phyloP scores from a whole-genome alignment of 2,888 invertebrate genomes.

The Taphrorychus bicolor region DNA sequence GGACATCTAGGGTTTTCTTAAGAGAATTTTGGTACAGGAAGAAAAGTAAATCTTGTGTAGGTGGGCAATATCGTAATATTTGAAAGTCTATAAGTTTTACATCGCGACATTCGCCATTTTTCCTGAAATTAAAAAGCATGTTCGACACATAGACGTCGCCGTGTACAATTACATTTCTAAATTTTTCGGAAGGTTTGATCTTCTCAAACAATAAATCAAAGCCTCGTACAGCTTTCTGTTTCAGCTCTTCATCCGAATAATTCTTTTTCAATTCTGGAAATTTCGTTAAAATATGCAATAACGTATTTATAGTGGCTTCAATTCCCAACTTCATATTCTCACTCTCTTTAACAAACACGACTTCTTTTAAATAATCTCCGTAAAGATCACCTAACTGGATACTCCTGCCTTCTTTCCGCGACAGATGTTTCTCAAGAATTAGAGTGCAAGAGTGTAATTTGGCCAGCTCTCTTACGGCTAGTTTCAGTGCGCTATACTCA shows the following conservation, averaged over 20 bases:
- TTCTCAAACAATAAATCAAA: slow-evolving; percentile 3
- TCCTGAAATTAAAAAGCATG: slow-evolving; percentile 43
- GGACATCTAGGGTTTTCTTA: slow-evolving; percentile 41
- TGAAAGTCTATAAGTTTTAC: slow-evolving; percentile 54
- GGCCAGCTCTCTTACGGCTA: slow-evolving; percentile 47
- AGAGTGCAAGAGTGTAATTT: slow-evolving; percentile 52
- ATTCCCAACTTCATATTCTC: neutral
- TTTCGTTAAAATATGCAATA: slow-evolving; percentile 5
- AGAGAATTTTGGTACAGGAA: slow-evolving; percentile 46
- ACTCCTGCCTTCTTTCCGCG: slow-evolving; percentile 39
- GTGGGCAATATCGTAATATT: slow-evolving; percentile 65
- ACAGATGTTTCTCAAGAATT: slow-evolving; percentile 49
- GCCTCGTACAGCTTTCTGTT: slow-evolving; percentile 13
- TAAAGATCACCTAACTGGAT: slow-evolving; percentile 49
- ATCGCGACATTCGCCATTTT: slow-evolving; percentile 40
- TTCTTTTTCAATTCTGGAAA: slow-evolving; percentile 36
- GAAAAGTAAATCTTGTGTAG: slow-evolving; percentile 67
- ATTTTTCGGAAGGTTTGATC: slow-evolving; percentile 52
- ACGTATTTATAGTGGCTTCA: no score
- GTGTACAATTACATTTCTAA: slow-evolving; percentile 56
- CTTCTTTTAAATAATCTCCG: slow-evolving; percentile 42
- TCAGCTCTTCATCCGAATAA: slow-evolving; percentile 31
- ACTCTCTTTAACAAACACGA: neutral
- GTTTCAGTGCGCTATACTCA: slow-evolving; percentile 43
- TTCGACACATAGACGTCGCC: slow-evolving; percentile 54